These are phyloP conservation scores for Drosophila subobscura DNA, from an alignment of 1,140 invertebrate species.

Conservation along the genomic window DNA sequence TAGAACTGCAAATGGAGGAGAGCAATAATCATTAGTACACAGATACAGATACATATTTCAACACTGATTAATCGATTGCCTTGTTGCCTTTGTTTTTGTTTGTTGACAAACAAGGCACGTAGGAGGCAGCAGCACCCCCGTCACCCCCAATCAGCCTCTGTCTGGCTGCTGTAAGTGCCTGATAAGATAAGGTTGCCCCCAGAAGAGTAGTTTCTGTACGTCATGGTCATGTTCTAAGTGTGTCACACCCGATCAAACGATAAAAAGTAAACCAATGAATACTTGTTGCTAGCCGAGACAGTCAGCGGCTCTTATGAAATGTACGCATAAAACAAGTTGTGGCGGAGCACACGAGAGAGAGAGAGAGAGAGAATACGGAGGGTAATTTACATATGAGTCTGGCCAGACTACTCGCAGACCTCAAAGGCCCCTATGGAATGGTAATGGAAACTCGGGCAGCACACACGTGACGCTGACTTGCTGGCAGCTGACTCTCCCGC, in stretches of 20 bases:
- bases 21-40: constrained; percentile 15
- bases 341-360: too few species aligned
- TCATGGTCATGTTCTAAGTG: constrained; percentile 48
- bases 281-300: constrained; percentile 54
- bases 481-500: constrained; percentile 4
- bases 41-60: constrained; percentile 14
- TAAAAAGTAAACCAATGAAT: constrained; percentile 22
- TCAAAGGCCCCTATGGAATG: constrained; percentile 7
- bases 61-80: constrained; percentile 26
- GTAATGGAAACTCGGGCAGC: too few species aligned
- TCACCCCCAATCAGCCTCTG: constrained; percentile 19
- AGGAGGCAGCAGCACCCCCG: constrained; percentile 9
- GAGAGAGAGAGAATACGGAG: not conserved
- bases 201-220: constrained; percentile 41
- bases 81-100: constrained; percentile 5
- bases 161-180: constrained; percentile 44
- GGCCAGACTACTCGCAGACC: constrained; percentile 35
- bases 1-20: constrained; percentile 57
- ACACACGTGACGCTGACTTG: constrained; percentile 58
- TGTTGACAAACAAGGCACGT: constrained; percentile 68
- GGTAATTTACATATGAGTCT: constrained; percentile 46
- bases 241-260: constrained; percentile 25
- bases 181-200: constrained; percentile 54
- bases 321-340: constrained; percentile 27
- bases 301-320: constrained; percentile 52